Evolutionary conservation across 2,797 vertebrate genomes (phyloP), one percentile per base, ranked within the genome.

Genomic region (Argyrosomus regius): DNA sequence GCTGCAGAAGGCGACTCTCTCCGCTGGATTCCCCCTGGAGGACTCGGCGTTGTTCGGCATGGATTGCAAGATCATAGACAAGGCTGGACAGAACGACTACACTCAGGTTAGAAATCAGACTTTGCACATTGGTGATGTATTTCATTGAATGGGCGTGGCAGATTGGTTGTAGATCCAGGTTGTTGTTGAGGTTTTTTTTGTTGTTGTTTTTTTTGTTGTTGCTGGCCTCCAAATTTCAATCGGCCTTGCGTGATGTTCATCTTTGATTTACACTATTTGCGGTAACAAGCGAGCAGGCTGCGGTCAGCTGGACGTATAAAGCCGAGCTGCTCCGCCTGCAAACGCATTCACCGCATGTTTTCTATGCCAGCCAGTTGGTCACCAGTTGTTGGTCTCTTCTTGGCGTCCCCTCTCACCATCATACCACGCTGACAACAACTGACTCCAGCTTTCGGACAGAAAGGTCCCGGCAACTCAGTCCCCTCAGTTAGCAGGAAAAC

Each of bases 1-100:
- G 50, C 96, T 98, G 92, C 96, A 99, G 77, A 99, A 98, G 92
- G 95, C 97, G 8, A 93, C 95, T 75, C 87, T 97, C 74, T 48
- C 96, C 12, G 94, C 78, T 1, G 92, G 94, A 61, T 97, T 96
- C 75, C 84, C 94, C 56, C 92, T 96, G 90, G 95, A 95, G 72
- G 95, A 95, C 28, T 93, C 94, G 58, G 83, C 91, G 88, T 90
- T 97, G 83, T 97, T 97, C 87, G 86, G 95, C 11, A 93, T 96
- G 82, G 96, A 97, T 74, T 94, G 94, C 72, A 95, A 96, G 92
- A 95, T 95, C 90, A 22, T 91, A 6, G 95, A 95, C 74, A 89
- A 94, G 81, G 64, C 75, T 13, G 86, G 90, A 63, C 87, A 91
- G 0, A 82, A 81, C 62, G 95, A 95, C 83, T 95, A 95, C 88